Base-by-base conservation (phyloP, 92 coral and sea anemone species). In the Porites rus region DNA sequence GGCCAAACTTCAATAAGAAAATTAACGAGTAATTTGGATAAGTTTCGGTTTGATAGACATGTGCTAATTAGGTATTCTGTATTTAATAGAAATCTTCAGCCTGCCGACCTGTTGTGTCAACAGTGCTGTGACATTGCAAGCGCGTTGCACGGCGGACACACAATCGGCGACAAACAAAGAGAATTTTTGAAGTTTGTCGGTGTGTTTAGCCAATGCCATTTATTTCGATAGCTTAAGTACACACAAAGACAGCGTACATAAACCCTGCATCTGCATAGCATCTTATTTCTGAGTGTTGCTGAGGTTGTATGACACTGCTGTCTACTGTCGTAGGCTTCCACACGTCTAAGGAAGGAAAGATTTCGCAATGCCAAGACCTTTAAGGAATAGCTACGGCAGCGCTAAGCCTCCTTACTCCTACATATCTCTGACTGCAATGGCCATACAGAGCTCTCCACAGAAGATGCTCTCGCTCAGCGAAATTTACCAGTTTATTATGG, bases 11-110 rank as follows among this genome's bases (percentile, higher is more conserved):
- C 98, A 92, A 92, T 93, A 91, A 90, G 98, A 93, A 97, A 95
- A 97, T 97, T 97, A 97, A 94, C 98, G 98, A 95, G 99, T 97
- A 95, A 97, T 97, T 97, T 97, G 93, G 98, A 91, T 95, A 95
- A 93, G 98, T 95, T 95, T 95, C 98, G 98, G 90, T 93, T 94
- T 97, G 99, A 97, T 93, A 88, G 98, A 87, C 98, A 92, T 97
- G 96, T 95, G 99, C 96, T 97, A 97, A 97, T 97, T 97, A 97
- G 95, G 86, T 91, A 90, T 95, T 92, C 98, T 86, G 97, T 96
- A 95, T 95, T 97, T 95, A 97, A 97, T 95, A 92, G 96, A 87
- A 88, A 91, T 79, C 98, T 94, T 90, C 92, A 92, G 94, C 91
- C 98, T 91, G 96, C 98, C 95, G 92, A 88, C 88, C 77, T 86